Conservation (phyloP, 2,113 vertebrate species). For the Murina feae region DNA sequence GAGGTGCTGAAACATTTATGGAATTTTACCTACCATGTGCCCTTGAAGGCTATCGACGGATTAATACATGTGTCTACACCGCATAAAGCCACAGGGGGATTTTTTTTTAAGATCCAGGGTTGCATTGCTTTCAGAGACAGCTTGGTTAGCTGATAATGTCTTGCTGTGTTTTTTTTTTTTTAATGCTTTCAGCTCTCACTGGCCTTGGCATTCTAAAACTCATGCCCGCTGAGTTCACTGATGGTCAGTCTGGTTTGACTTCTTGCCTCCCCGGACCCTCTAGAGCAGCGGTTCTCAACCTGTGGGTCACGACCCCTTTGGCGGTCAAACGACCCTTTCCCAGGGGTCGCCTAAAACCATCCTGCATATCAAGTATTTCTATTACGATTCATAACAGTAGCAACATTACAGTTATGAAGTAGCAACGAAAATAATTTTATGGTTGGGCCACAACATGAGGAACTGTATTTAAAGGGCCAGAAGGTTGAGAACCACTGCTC, state of each 20-base stretch:
- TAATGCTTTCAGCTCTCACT: not conserved
- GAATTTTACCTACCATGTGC: not conserved
- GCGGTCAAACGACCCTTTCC: too few relatives aligned
- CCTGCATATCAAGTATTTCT: too few relatives aligned
- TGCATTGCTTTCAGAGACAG: not conserved
- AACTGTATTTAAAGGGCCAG: too few relatives aligned
- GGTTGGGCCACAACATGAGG: too few relatives aligned
- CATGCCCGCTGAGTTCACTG: not conserved
- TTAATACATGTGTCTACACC: not conserved
- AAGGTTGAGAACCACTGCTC: too few relatives aligned
- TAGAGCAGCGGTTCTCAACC: too few relatives aligned
- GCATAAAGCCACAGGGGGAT: not conserved
- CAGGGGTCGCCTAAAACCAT: too few relatives aligned
- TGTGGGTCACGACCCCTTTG: too few relatives aligned
- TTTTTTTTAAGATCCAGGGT: not conserved
- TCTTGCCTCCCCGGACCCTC: not conserved
- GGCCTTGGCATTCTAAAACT: not conserved
- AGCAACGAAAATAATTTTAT: too few relatives aligned
- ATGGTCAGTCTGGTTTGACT: not conserved
- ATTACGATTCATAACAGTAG: too few relatives aligned
- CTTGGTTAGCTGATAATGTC: not conserved
- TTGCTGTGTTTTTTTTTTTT: conserved; percentile 6
- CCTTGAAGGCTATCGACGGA: not conserved
- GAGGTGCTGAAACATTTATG: not conserved
- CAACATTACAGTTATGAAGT: too few relatives aligned